phyloP scores from a whole-genome alignment of 2,888 invertebrate species.

The Drosophila putrida region DNA sequence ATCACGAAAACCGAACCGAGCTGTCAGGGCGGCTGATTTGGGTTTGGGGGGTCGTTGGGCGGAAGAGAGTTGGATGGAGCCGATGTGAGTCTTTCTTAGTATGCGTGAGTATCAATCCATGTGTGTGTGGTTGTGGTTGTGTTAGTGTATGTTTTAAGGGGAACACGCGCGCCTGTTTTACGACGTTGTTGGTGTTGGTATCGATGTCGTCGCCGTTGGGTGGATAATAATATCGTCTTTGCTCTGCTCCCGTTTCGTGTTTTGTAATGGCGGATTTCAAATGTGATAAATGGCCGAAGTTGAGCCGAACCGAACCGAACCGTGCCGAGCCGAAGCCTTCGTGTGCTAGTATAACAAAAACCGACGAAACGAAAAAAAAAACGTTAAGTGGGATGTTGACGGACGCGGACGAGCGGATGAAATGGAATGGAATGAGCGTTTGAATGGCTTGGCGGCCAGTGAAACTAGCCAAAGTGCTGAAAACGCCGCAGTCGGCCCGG shows the following conservation, averaged over 20 bases:
- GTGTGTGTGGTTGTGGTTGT: constrained; percentile 16
- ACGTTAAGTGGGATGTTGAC: constrained; percentile 80
- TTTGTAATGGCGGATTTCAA: constrained; percentile 69
- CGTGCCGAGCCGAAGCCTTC: constrained; percentile 53
- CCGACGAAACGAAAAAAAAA: constrained; percentile 40
- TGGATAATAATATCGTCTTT: constrained; percentile 65
- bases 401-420: constrained; percentile 82
- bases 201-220: constrained; percentile 70
- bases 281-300: constrained; percentile 59
- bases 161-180: constrained; percentile 71
- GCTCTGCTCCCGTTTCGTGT: constrained; percentile 67
- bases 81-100: constrained; percentile 43
- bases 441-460: constrained; percentile 67
- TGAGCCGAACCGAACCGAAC: constrained; percentile 30
- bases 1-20: constrained; percentile 58
- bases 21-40: constrained; percentile 50
- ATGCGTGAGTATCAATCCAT: constrained; percentile 25
- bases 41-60: constrained; percentile 53
- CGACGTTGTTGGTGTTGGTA: constrained; percentile 61
- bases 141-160: constrained; percentile 41
- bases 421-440: constrained; percentile 78
- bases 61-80: constrained; percentile 56
- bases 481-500: constrained; percentile 66
- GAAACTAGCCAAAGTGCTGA: constrained; percentile 57
- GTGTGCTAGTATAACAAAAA: constrained; percentile 29